These are phyloP conservation scores for Sinella curviseta DNA, from an alignment of 1,140 invertebrate species.

Conservation along the genomic window DNA sequence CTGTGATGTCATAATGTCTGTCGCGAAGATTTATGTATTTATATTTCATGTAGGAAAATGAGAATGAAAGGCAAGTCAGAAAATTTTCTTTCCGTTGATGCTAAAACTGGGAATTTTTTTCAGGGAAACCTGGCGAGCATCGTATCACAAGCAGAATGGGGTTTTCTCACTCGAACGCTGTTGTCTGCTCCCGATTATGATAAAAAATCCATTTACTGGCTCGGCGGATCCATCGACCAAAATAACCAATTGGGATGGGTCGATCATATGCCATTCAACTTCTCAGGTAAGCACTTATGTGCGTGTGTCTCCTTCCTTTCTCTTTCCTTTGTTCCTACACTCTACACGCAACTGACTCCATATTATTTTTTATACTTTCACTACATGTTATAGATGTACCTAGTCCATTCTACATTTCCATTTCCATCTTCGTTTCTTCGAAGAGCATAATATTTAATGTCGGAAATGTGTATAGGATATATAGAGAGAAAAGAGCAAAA, in stretches of 20 bases:
- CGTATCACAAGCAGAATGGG: conserved; percentile 64
- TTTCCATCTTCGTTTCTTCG: too few species aligned
- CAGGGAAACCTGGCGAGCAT: conserved; percentile 62
- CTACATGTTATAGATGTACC: too few species aligned
- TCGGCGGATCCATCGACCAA: conserved; percentile 58
- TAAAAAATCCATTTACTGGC: conserved; percentile 69
- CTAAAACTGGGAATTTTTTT: too few species aligned
- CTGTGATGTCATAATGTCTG: too few species aligned
- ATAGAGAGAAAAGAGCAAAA: not conserved
- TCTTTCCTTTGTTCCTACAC: too few species aligned
- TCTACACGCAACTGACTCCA: too few species aligned
- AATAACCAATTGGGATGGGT: conserved; percentile 60
- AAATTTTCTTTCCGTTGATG: too few species aligned
- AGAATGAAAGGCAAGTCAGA: not conserved
- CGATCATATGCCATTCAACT: conserved; percentile 62
- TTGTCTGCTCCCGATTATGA: conserved; percentile 67
- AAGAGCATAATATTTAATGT: too few species aligned
- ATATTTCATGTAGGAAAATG: not conserved
- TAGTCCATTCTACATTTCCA: too few species aligned
- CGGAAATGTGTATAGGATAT: too few species aligned
- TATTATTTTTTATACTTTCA: too few species aligned
- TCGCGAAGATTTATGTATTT: too few species aligned
- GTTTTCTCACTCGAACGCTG: conserved; percentile 66
- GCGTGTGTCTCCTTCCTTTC: conserved; percentile 1
- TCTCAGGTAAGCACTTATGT: conserved; percentile 57